Conservation (phyloP, 1,140 invertebrate species). For the Pararge aegeria region DNA sequence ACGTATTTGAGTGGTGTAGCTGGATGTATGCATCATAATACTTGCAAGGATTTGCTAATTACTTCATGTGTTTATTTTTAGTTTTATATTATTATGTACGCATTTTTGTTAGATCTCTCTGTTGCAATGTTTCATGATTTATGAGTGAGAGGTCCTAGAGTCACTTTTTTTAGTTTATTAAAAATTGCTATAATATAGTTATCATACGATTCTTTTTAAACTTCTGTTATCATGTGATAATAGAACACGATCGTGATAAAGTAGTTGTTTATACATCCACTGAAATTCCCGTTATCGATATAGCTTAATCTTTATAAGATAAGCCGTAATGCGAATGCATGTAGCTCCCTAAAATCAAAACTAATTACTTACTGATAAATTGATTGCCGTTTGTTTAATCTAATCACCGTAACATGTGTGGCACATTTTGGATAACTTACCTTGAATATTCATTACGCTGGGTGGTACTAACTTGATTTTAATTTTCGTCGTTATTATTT, state of each 20-base stretch:
- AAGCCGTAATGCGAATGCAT: not conserved
- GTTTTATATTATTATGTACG: conserved; percentile 2
- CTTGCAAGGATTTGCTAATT: conserved; percentile 13
- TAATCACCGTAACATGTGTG: not conserved
- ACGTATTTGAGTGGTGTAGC: conserved; percentile 43
- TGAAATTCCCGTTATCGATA: not conserved
- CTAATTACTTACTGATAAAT: conserved; percentile 6
- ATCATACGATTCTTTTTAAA: too few relatives aligned
- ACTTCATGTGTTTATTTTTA: conserved; percentile 12
- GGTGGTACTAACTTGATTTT: not conserved
- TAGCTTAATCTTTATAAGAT: not conserved
- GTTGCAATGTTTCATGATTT: too few relatives aligned
- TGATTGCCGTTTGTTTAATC: not conserved
- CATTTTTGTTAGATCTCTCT: not conserved
- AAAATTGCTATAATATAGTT: too few relatives aligned
- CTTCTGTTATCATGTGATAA: not conserved
- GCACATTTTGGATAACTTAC: not conserved
- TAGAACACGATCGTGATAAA: not conserved
- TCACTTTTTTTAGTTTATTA: too few relatives aligned
- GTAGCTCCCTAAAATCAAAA: conserved; percentile 2
- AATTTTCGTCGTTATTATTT: too few relatives aligned
- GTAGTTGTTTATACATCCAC: not conserved
- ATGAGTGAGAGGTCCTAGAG: too few relatives aligned
- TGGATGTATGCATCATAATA: conserved; percentile 44
- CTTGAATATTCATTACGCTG: not conserved